Evolutionary conservation across 2,888 invertebrate species (phyloP), one percentile per base, ranked within the genome.

Genomic region (Belgica antarctica): DNA sequence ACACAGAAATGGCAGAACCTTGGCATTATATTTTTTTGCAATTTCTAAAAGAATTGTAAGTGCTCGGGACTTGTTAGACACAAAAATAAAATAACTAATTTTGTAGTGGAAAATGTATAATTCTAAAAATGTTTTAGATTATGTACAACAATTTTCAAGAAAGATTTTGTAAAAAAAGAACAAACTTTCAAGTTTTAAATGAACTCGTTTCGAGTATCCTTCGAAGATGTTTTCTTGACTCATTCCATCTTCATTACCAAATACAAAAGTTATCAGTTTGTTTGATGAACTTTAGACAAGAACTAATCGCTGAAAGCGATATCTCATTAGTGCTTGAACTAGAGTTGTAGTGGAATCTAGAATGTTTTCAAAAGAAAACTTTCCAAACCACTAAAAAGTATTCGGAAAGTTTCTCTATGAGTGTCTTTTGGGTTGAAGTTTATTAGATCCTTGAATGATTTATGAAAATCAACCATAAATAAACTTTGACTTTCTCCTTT

Each of bases 391-490:
- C n/a, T n/a, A n/a, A n/a, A n/a, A n/a, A n/a, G 52, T 52, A 52
- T 22, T 52, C 22, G n/a, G 15, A 41, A 41, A 41, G 41, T 41
- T 41, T 31, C n/a, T 41, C 41, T 41, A 15, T 41, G 12, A n/a
- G 41, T 3, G n/a, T 41, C 15, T 12, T 41, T 15, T n/a, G 17
- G 52, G 12, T 8, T 52, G 52, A 52, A 22, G 52, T 52, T 22
- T 52, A 28, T 61, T 27, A 27, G 27, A 27, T n/a, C 24, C 27
- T 61, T 61, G 61, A 61, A 61, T 61, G 61, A 61, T 61, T 61
- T 61, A 61, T 61, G 61, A 28, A 61, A 27, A 61, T 52, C 52
- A 52, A n/a, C n/a, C n/a, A n/a, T n/a, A n/a, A n/a, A n/a, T n/a
- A n/a, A 52, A 52, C 22, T 19, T 52, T n/a, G n/a, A n/a, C 41